Evolutionary conservation across 1,140 invertebrate species (phyloP).

Genomic region (Drosophila arawakana): DNA sequence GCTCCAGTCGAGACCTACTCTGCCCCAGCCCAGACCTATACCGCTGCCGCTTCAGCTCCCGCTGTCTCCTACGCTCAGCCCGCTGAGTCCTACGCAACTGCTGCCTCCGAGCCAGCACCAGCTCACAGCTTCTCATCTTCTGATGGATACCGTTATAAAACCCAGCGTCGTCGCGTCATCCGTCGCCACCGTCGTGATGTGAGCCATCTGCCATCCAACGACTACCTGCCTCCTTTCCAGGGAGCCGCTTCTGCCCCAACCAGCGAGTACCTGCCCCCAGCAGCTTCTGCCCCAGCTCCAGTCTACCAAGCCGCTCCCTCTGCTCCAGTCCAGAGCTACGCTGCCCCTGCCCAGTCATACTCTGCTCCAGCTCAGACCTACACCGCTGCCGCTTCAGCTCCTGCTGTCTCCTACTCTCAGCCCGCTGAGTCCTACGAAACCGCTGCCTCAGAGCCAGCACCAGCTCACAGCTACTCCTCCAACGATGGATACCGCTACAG

Average conservation of each 20-base stretch:
- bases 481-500: constrained; percentile 72
- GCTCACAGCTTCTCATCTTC: constrained; percentile 67
- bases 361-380: constrained; percentile 45
- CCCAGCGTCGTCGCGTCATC: constrained; percentile 60
- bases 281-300: constrained; percentile 48
- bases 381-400: constrained; percentile 51
- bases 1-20: constrained; percentile 54
- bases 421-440: constrained; percentile 60
- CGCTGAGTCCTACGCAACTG: constrained; percentile 56
- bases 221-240: constrained; percentile 70
- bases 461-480: constrained; percentile 62
- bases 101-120: constrained; percentile 65
- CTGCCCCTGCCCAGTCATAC: constrained; percentile 26
- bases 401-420: constrained; percentile 35
- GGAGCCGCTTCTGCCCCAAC: constrained; percentile 62
- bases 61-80: constrained; percentile 43
- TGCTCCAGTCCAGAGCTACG: constrained; percentile 50
- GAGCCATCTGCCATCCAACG: constrained; percentile 72
- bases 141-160: constrained; percentile 80
- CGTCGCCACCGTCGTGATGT: constrained; percentile 75
- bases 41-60: constrained; percentile 59
- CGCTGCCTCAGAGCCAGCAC: constrained; percentile 64
- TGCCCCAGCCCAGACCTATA: constrained; percentile 52
- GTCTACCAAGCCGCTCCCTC: constrained; percentile 49
- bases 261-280: constrained; percentile 72